phyloP scores from a whole-genome alignment of 2,888 invertebrate species.

The Malthinus flaveolus region DNA sequence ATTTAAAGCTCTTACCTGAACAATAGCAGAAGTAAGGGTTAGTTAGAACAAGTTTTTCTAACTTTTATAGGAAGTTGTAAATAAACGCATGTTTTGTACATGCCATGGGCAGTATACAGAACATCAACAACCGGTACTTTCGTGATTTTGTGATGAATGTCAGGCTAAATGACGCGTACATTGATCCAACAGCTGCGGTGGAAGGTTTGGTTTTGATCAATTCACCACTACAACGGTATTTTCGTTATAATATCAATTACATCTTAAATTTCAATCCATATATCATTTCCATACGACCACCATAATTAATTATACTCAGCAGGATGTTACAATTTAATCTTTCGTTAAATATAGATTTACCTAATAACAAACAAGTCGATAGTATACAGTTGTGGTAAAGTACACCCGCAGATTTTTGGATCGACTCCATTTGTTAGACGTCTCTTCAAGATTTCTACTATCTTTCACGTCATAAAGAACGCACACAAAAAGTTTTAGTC shows the following conservation, averaged over 20 bases:
- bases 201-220: constrained; percentile 43
- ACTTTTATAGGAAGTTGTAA: constrained; percentile 43
- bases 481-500: too few species aligned
- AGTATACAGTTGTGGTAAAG: constrained; percentile 19
- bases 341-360: not conserved
- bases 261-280: constrained; percentile 23
- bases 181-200: constrained; percentile 42
- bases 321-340: constrained; percentile 9
- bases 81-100: constrained; percentile 44
- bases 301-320: constrained; percentile 12
- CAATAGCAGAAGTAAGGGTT: constrained; percentile 13
- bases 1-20: constrained; percentile 20
- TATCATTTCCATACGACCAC: constrained; percentile 24
- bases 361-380: constrained; percentile 10
- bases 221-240: constrained; percentile 32
- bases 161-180: constrained; percentile 42
- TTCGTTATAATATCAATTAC: constrained; percentile 29
- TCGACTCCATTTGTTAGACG: constrained; percentile 14
- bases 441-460: constrained; percentile 14
- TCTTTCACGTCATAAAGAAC: constrained; percentile 15
- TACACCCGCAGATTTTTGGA: constrained; percentile 19
- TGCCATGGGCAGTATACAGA: constrained; percentile 42
- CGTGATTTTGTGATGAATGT: constrained; percentile 44
- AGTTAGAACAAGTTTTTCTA: constrained; percentile 28
- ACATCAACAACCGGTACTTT: constrained; percentile 42